Evolutionary conservation across 2,113 vertebrate species (phyloP).

Genomic region (Mus pahari): DNA sequence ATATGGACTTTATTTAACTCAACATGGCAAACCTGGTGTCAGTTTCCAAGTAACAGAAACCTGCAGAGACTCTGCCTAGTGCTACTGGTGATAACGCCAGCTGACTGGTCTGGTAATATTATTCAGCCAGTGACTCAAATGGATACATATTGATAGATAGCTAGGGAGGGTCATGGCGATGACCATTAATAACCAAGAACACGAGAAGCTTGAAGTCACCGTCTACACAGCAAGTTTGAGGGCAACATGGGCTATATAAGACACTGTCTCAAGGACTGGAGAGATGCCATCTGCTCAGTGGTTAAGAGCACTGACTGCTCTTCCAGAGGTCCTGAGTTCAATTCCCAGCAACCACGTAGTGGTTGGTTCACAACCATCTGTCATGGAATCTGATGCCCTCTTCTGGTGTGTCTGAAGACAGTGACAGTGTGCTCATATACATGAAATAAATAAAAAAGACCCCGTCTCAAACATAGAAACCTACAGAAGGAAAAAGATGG

Average conservation of each 20-base stretch:
- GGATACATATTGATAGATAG: accelerated
- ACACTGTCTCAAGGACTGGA: background rate
- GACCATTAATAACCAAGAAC: background rate
- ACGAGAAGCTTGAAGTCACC: background rate
- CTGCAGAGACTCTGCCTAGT: background rate
- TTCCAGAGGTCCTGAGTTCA: too few species aligned
- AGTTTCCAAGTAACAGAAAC: background rate
- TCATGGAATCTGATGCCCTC: too few species aligned
- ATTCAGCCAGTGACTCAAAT: too few species aligned
- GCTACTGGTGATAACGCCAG: background rate
- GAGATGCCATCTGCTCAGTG: too few species aligned
- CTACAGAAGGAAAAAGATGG: background rate
- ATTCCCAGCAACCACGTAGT: too few species aligned
- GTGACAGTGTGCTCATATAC: too few species aligned
- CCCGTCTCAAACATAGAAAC: background rate
- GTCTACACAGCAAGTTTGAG: background rate
- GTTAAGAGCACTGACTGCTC: too few species aligned
- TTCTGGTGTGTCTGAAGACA: too few species aligned
- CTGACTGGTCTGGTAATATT: background rate
- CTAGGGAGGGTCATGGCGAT: background rate
- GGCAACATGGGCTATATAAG: background rate
- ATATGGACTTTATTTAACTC: background rate
- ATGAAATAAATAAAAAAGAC: too few species aligned
- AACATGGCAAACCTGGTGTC: background rate
- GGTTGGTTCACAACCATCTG: too few species aligned